Evolutionary conservation across 1,140 invertebrate genomes (phyloP).

Genomic region (Propsilocerus akamusi): DNA sequence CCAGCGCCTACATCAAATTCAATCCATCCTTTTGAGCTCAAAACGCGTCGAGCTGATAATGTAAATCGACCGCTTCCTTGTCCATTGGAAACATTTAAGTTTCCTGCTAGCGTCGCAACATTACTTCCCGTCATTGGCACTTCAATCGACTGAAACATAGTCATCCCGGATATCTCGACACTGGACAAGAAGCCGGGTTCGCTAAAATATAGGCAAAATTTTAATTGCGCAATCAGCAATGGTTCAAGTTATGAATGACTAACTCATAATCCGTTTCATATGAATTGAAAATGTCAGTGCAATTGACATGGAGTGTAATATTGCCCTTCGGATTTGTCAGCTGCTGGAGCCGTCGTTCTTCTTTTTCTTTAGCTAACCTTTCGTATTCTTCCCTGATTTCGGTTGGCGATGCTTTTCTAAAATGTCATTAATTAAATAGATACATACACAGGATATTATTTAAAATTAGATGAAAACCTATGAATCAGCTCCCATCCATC

Average conservation of each 20-base stretch:
- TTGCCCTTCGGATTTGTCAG: constrained; percentile 79
- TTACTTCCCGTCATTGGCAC: constrained; percentile 73
- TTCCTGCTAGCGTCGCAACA: constrained; percentile 60
- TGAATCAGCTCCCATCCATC: constrained; percentile 86
- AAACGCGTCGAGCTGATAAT: constrained; percentile 48
- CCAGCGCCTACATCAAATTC: constrained; percentile 63
- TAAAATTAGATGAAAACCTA: not conserved
- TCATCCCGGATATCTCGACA: constrained; percentile 81
- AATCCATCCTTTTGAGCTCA: constrained; percentile 67
- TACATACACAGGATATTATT: not conserved
- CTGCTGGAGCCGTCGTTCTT: constrained; percentile 67
- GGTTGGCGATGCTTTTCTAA: constrained; percentile 65
- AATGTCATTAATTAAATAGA: not conserved
- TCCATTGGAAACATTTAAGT: constrained; percentile 72
- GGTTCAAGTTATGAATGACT: constrained; percentile 8
- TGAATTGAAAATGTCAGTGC: constrained; percentile 76
- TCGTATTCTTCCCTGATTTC: constrained; percentile 93
- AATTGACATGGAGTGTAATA: constrained; percentile 76
- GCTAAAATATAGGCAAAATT: constrained; percentile 23
- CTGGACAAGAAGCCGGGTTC: constrained; percentile 38
- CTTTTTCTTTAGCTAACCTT: constrained; percentile 41
- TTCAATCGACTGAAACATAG: constrained; percentile 81
- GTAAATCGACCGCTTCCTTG: constrained; percentile 50
- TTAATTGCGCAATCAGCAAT: not conserved
- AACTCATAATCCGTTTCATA: constrained; percentile 51